Evolutionary conservation across 2,113 vertebrate species (phyloP).

Genomic region (Melanocharis versteri): DNA sequence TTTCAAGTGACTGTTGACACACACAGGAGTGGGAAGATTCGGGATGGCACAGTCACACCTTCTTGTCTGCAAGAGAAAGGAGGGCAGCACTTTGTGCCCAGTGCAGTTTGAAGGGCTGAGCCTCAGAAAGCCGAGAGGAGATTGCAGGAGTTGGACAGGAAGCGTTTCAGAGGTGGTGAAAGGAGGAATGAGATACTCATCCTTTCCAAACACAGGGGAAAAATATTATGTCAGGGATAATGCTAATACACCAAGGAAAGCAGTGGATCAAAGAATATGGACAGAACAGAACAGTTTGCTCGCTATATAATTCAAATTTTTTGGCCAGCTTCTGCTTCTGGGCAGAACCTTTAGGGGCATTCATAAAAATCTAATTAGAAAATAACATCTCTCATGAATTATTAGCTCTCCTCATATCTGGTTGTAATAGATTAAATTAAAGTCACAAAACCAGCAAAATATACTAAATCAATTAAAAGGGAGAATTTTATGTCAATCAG

Average conservation of each 20-base stretch:
- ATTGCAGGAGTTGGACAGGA: background rate
- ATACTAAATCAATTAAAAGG: slow-evolving; percentile 13
- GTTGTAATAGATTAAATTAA: slow-evolving; percentile 19
- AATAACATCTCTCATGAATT: slow-evolving; percentile 30
- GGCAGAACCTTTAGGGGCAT: background rate
- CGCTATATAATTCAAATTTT: background rate
- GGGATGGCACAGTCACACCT: background rate
- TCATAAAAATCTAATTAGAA: slow-evolving; percentile 29
- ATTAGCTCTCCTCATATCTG: slow-evolving; percentile 9
- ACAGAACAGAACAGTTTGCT: background rate
- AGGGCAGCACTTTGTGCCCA: background rate
- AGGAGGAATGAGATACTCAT: background rate
- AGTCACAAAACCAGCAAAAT: slow-evolving; percentile 11
- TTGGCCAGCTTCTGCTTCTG: background rate
- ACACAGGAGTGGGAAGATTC: background rate
- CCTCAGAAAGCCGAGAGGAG: background rate
- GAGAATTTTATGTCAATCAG: background rate
- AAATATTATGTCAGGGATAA: background rate
- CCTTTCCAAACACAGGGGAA: background rate
- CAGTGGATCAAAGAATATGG: background rate
- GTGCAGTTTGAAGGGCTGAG: background rate
- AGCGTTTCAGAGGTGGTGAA: background rate
- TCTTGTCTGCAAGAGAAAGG: background rate
- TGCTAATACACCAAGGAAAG: background rate
- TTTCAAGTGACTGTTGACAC: background rate